Percentiles rank a stretch among this genome's conserved stretches.
These are phyloP conservation scores for Oreochromis niloticus DNA, from an alignment of 2,113 vertebrate species.

Conservation along the genomic window DNA sequence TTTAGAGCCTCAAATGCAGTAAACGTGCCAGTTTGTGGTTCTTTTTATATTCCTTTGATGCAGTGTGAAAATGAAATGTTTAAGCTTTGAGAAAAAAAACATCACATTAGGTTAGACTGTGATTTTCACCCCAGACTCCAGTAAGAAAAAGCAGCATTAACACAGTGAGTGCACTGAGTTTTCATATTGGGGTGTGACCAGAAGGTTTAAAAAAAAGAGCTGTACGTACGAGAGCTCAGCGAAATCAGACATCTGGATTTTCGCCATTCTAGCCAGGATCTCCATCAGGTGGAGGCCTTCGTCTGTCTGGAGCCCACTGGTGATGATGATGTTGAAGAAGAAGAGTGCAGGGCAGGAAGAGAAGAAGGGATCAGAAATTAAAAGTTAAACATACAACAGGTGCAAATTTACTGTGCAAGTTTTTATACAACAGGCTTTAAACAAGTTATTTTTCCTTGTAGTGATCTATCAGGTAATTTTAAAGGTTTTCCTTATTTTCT, in stretches of 20 bases:
- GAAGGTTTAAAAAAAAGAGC: accelerated
- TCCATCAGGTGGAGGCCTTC: slow-evolving; percentile 83
- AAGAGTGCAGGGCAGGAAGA: background rate
- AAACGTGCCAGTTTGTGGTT: background rate
- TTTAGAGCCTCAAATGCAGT: background rate
- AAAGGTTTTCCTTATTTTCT: background rate
- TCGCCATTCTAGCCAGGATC: slow-evolving; percentile 75
- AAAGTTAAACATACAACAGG: background rate
- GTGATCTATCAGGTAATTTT: background rate
- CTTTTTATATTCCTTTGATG: background rate
- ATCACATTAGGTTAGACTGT: background rate
- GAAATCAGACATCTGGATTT: slow-evolving; percentile 80
- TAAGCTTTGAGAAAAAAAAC: background rate
- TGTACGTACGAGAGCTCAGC: slow-evolving; percentile 82
- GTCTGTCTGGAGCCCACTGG: slow-evolving; percentile 83
- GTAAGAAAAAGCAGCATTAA: background rate
- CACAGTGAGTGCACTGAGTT: background rate
- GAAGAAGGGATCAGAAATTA: background rate
- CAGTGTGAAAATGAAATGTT: background rate
- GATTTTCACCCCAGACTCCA: background rate
- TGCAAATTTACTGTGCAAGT: background rate
- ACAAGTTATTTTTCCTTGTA: background rate
- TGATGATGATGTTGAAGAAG: slow-evolving; percentile 37
- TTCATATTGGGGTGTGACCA: background rate
- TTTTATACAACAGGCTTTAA: background rate